A percentile compares a stretch with the other conserved stretches of the same genome.
These are phyloP conservation scores for Lycorma delicatula DNA, from an alignment of 1,140 invertebrate species.

Conservation along the genomic window DNA sequence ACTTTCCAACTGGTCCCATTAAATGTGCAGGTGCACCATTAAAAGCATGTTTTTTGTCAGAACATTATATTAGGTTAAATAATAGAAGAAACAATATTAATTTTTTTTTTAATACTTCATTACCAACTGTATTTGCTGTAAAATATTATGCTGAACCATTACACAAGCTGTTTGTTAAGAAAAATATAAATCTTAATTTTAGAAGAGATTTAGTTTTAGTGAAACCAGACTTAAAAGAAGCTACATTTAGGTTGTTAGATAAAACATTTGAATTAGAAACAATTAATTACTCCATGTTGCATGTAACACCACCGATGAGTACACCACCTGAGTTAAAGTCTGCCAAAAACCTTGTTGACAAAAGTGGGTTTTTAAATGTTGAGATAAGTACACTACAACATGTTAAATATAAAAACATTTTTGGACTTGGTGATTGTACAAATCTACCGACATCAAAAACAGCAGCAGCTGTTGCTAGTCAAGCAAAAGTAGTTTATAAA, in stretches of 20 bases:
- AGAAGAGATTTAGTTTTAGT: constrained; percentile 73
- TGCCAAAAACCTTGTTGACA: constrained; percentile 51
- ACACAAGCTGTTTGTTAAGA: constrained; percentile 64
- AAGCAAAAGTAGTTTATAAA: constrained; percentile 63
- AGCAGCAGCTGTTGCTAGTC: constrained; percentile 83
- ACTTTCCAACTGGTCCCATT: constrained; percentile 81
- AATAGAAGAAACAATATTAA: constrained; percentile 62
- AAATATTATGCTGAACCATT: constrained; percentile 87
- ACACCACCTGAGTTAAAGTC: constrained; percentile 55
- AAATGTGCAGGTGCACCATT: constrained; percentile 98
- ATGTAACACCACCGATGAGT: constrained; percentile 86
- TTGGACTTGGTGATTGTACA: constrained; percentile 88
- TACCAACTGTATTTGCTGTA: constrained; percentile 86
- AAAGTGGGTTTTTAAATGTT: constrained; percentile 66
- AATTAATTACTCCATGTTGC: constrained; percentile 76
- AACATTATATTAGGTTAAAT: constrained; percentile 72
- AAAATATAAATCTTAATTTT: constrained; percentile 73
- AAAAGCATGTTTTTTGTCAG: constrained; percentile 89
- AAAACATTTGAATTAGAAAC: constrained; percentile 41
- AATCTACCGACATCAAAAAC: constrained; percentile 92
- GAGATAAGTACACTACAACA: constrained; percentile 77
- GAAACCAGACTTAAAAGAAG: constrained; percentile 55
- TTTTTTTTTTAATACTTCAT: constrained; percentile 78
- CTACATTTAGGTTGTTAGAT: constrained; percentile 71
- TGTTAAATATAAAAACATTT: constrained; percentile 73